A percentile compares a stretch with the other conserved stretches of the same genome.
These are phyloP conservation scores for Campylomormyrus numenius DNA, from an alignment of 2,113 vertebrate genomes.

Conservation along the genomic window DNA sequence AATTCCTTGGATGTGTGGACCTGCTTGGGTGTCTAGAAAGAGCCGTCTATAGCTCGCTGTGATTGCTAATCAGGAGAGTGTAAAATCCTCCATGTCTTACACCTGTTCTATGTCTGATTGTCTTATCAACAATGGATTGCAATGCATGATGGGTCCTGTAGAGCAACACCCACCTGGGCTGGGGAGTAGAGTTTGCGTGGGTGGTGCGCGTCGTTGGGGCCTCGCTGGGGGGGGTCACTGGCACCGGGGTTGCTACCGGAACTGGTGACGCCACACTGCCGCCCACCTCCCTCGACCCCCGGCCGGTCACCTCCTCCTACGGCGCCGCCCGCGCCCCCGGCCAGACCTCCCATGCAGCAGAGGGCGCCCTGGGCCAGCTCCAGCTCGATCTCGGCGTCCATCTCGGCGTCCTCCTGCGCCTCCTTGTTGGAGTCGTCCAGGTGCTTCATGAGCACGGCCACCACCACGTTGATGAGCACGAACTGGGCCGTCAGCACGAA, in stretches of 20 bases:
- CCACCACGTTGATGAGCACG: slow-evolving; percentile 99
- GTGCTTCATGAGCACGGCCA: slow-evolving; percentile 99
- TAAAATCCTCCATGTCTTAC: not conserved
- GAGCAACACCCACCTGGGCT: slow-evolving; percentile 69
- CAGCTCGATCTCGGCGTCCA: slow-evolving; percentile 94
- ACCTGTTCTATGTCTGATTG: no score
- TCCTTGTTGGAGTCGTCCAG: slow-evolving; percentile 99
- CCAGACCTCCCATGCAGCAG: slow-evolving; percentile 67
- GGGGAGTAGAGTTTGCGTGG: slow-evolving; percentile 78
- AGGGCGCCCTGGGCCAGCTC: slow-evolving; percentile 82
- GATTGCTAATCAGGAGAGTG: not conserved
- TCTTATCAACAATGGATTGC: not conserved
- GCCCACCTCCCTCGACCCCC: slow-evolving; percentile 30
- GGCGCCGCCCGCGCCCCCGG: slow-evolving; percentile 4
- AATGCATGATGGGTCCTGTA: not conserved
- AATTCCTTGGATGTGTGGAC: not conserved
- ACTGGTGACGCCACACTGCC: slow-evolving; percentile 38
- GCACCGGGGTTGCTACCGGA: slow-evolving; percentile 25
- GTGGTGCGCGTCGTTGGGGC: slow-evolving; percentile 23
- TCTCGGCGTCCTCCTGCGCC: slow-evolving; percentile 95
- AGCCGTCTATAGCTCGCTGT: not conserved
- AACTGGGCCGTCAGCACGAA: slow-evolving; percentile 99
- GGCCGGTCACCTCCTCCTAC: slow-evolving; percentile 29
- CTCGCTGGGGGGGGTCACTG: slow-evolving; percentile 33
- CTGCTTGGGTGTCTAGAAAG: not conserved